Percentiles rank a stretch among this genome's conserved stretches.
Evolutionary conservation across 2,797 vertebrate species (phyloP).

Genomic region (Prionace glauca): DNA sequence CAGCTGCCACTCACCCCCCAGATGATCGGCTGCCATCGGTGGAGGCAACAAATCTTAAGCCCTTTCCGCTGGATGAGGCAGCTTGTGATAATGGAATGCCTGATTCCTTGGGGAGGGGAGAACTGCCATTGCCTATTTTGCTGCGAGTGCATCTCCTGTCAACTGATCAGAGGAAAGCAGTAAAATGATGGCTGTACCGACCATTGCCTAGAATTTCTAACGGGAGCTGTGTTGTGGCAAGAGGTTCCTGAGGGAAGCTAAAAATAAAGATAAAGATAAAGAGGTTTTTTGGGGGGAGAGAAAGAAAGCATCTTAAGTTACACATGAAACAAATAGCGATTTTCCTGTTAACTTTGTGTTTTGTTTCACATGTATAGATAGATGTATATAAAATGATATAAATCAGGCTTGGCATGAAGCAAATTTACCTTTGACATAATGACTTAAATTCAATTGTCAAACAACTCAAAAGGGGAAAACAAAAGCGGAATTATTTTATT

Average conservation of each 20-base stretch:
- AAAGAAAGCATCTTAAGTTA: neutral
- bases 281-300: neutral
- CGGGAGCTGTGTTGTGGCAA: slow-evolving; percentile 9
- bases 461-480: neutral
- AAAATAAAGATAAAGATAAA: neutral
- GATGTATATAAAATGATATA: neutral
- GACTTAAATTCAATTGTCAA: neutral
- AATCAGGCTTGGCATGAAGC: neutral
- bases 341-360: neutral
- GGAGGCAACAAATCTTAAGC: neutral
- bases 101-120: neutral
- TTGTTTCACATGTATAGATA: neutral
- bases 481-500: neutral
- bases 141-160: neutral
- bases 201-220: neutral
- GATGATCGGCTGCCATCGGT: neutral
- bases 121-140: neutral
- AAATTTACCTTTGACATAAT: neutral
- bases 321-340: neutral
- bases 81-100: neutral
- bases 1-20: neutral
- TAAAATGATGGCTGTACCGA: neutral
- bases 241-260: neutral
- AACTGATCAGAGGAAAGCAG: neutral
- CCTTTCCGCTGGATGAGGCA: neutral